Evolutionary conservation across 2,113 vertebrate genomes (phyloP).

Genomic region (Bujurquina vittata): DNA sequence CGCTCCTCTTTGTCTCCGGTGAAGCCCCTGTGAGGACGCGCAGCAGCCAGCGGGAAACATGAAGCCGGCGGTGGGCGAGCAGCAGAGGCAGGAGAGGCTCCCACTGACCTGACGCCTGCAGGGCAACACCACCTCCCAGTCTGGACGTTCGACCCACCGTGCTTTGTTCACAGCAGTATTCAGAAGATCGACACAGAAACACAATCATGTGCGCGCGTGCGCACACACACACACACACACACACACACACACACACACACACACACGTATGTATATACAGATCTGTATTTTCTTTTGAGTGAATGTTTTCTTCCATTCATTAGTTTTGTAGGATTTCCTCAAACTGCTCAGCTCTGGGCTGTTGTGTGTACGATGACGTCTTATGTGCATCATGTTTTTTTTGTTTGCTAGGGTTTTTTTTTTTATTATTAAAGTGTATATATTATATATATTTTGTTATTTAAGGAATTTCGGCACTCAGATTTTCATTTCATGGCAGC

Average conservation of each 20-base stretch:
- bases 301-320: conserved; percentile 8
- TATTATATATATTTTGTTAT: conserved; percentile 79
- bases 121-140: conserved; percentile 21
- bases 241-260: conserved; percentile 3
- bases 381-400: neutral
- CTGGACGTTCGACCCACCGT: conserved; percentile 21
- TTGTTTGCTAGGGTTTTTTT: neutral
- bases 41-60: conserved; percentile 13
- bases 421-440: conserved; percentile 64
- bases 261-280: conserved; percentile 25
- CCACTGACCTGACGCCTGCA: conserved; percentile 47
- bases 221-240: neutral
- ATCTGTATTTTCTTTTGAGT: conserved; percentile 24
- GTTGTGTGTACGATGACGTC: conserved; percentile 21
- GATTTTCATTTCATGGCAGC: conserved; percentile 31
- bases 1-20: conserved; percentile 34
- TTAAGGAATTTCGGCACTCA: conserved; percentile 70
- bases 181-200: conserved; percentile 19
- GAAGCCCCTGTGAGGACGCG: neutral
- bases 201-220: conserved; percentile 15
- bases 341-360: conserved; percentile 5
- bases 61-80: conserved; percentile 16
- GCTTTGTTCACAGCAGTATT: conserved; percentile 59
- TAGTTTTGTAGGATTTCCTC: conserved; percentile 27
- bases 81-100: neutral